Evolutionary conservation across 2,113 vertebrate species (phyloP).

Genomic region (Damaliscus lunatus): DNA sequence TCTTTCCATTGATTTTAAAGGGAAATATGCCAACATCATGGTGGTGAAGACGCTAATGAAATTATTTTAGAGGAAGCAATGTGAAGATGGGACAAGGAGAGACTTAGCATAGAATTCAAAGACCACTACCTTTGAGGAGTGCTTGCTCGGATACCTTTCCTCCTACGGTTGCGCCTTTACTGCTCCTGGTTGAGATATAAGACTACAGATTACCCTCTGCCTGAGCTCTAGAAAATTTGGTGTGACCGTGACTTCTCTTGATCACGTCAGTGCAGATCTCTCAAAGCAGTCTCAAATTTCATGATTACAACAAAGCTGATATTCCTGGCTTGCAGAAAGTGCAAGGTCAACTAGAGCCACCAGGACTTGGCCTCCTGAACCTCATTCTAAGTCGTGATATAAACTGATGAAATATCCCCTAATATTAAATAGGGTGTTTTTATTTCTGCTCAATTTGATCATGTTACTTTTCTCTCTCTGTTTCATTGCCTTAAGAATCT

Average conservation of each 20-base stretch:
- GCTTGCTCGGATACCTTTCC: background rate
- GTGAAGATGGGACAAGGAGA: background rate
- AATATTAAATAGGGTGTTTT: background rate
- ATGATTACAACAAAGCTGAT: background rate
- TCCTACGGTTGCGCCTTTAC: rapidly evolving
- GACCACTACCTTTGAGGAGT: background rate
- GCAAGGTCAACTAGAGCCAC: background rate
- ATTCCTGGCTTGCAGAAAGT: background rate
- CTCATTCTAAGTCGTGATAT: background rate
- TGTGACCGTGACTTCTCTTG: background rate
- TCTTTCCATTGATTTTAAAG: background rate
- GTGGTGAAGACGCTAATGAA: background rate
- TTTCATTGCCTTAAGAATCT: background rate
- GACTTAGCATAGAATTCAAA: background rate
- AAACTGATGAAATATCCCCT: background rate
- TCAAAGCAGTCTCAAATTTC: background rate
- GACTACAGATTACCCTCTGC: background rate
- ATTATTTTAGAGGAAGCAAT: background rate
- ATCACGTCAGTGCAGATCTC: background rate
- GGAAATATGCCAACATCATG: background rate
- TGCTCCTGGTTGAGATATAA: background rate
- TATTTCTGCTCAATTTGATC: background rate
- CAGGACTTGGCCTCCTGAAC: background rate
- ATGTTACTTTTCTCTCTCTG: background rate
- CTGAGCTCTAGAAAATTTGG: background rate